These are phyloP conservation scores for Synanthedon tipuliformis DNA, from an alignment of 2,888 invertebrate genomes.

Conservation along the genomic window DNA sequence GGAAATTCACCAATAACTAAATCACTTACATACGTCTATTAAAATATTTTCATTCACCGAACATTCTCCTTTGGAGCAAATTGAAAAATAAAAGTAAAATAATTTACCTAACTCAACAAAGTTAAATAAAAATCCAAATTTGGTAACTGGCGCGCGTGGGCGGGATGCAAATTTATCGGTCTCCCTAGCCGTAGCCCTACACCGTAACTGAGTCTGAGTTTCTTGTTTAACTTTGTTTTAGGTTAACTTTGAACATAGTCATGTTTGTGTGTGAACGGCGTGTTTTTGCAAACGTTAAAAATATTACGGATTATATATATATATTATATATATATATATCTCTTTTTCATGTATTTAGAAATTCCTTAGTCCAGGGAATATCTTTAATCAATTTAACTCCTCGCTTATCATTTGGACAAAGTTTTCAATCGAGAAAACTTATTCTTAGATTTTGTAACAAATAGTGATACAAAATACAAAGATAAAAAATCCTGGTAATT, in stretches of 20 bases:
- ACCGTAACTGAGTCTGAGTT: constrained; percentile 4
- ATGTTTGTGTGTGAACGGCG: neutral
- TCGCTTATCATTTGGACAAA: too few relatives aligned
- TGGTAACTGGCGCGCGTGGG: neutral
- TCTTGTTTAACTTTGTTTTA: constrained; percentile 9
- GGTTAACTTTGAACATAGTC: constrained; percentile 3
- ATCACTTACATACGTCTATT: neutral
- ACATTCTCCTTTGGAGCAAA: neutral
- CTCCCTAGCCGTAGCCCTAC: neutral
- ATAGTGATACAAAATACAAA: too few relatives aligned
- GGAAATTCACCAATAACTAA: neutral
- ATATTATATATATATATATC: too few relatives aligned
- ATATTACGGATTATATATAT: too few relatives aligned
- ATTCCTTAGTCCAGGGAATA: too few relatives aligned
- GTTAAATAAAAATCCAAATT: constrained; percentile 6
- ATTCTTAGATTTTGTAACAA: too few relatives aligned
- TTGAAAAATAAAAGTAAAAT: neutral
- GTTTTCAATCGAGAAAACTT: too few relatives aligned
- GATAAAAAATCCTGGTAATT: too few relatives aligned
- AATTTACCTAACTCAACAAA: constrained; percentile 1
- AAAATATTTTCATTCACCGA: neutral
- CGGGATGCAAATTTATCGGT: constrained; percentile 5
- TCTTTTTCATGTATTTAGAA: too few relatives aligned
- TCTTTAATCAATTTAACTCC: too few relatives aligned
- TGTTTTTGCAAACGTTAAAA: too few relatives aligned